These are phyloP conservation scores for Venturia canescens DNA, from an alignment of 1,140 invertebrate genomes.

Conservation along the genomic window DNA sequence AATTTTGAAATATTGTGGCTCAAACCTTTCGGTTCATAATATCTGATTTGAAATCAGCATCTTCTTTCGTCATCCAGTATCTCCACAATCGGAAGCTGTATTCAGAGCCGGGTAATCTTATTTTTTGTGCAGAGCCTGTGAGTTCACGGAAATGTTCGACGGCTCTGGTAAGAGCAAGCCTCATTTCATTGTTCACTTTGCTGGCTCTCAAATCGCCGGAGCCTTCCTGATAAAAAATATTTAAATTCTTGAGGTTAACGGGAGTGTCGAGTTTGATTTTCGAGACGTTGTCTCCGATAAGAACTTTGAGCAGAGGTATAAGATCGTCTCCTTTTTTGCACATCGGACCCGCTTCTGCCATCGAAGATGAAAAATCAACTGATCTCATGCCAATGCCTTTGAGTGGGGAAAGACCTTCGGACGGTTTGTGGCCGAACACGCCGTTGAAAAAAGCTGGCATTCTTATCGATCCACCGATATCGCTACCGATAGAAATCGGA, in stretches of 20 bases:
- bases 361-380: slow-evolving; percentile 78
- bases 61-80: slow-evolving; percentile 85
- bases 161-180: slow-evolving; percentile 80
- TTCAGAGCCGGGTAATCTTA: slow-evolving; percentile 79
- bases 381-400: slow-evolving; percentile 80
- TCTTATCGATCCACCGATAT: slow-evolving; percentile 96
- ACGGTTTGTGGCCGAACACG: slow-evolving; percentile 94
- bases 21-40: slow-evolving; percentile 80
- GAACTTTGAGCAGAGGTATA: slow-evolving; percentile 82
- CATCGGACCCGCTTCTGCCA: slow-evolving; percentile 88
- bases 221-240: slow-evolving; percentile 88
- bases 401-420: slow-evolving; percentile 79
- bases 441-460: slow-evolving; percentile 98
- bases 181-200: slow-evolving; percentile 83
- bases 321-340: slow-evolving; percentile 87
- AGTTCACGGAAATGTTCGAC: slow-evolving; percentile 75
- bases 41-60: slow-evolving; percentile 79
- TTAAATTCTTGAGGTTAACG: slow-evolving; percentile 83
- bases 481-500: slow-evolving; percentile 90
- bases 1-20: background rate
- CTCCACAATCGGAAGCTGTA: slow-evolving; percentile 84
- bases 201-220: slow-evolving; percentile 83
- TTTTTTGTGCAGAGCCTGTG: slow-evolving; percentile 74
- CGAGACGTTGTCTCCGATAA: slow-evolving; percentile 77
- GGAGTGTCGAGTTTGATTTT: slow-evolving; percentile 71